Percentiles rank a stretch among this genome's conserved stretches.
phyloP scores from a whole-genome alignment of 1,140 invertebrate species.

The Hestina assimilis region DNA sequence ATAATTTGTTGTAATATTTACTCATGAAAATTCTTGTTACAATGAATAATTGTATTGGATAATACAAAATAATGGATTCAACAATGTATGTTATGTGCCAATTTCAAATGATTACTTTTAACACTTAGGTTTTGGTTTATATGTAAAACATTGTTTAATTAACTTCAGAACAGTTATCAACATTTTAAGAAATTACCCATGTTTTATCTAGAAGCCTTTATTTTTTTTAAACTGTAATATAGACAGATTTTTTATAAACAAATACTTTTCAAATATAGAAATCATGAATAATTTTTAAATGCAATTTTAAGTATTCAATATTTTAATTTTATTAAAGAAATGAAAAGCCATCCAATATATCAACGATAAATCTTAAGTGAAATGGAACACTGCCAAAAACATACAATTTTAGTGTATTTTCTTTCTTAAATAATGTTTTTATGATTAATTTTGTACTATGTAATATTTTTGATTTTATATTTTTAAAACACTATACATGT shows the following conservation, averaged over 20 bases:
- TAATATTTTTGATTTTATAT: conserved; percentile 22
- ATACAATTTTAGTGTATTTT: conserved; percentile 9
- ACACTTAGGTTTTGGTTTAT: not conserved
- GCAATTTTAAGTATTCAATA: not conserved
- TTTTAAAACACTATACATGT: conserved; percentile 28
- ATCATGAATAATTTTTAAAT: too few relatives aligned
- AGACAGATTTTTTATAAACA: too few relatives aligned
- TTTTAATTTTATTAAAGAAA: not conserved
- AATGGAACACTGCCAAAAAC: conserved; percentile 22
- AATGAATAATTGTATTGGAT: not conserved
- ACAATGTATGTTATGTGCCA: conserved; percentile 7
- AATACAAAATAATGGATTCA: conserved; percentile 2
- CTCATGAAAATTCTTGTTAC: conserved; percentile 1
- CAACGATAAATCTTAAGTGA: conserved; percentile 3
- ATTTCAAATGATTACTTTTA: not conserved
- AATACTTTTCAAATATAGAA: too few relatives aligned
- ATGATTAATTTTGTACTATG: conserved; percentile 8
- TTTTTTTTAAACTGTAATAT: too few relatives aligned
- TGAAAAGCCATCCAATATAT: conserved; percentile 18
- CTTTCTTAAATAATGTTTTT: not conserved
- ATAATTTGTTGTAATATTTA: not conserved
- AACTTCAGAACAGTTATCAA: too few relatives aligned
- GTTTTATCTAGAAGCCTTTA: too few relatives aligned
- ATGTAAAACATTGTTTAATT: too few relatives aligned
- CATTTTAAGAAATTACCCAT: too few relatives aligned